phyloP scores from a whole-genome alignment of 2,888 invertebrate species.

The Serrognathus titanus region DNA sequence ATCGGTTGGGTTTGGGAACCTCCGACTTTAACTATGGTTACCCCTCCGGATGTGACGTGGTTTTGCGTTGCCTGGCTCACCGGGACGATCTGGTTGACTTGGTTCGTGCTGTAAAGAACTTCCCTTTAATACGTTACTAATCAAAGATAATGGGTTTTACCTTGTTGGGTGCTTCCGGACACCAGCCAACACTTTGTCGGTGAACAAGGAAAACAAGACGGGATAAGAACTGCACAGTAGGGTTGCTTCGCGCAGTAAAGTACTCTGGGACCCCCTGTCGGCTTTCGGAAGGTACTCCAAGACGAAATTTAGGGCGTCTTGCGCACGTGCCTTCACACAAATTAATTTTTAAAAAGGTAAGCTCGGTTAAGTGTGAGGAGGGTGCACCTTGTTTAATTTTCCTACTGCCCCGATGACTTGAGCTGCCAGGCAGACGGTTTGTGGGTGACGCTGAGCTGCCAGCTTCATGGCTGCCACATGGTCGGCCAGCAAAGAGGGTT shows the following conservation, averaged over 20 bases:
- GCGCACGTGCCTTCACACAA: constrained; percentile 65
- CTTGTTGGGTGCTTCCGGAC: constrained; percentile 60
- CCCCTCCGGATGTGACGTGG: constrained; percentile 70
- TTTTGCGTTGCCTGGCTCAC: constrained; percentile 30
- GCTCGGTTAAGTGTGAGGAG: not conserved
- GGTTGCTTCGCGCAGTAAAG: constrained; percentile 76
- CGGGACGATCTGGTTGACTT: constrained; percentile 32
- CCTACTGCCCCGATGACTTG: constrained; percentile 69
- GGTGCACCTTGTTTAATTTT: constrained; percentile 62
- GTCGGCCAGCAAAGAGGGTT: constrained; percentile 67
- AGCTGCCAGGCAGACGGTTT: constrained; percentile 64
- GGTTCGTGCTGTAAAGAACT: constrained; percentile 38
- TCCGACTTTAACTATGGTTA: constrained; percentile 77
- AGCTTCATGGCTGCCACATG: constrained; percentile 67
- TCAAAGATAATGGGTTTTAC: constrained; percentile 24
- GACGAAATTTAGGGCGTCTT: constrained; percentile 78
- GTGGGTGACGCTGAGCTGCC: constrained; percentile 64
- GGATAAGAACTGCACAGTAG: constrained; percentile 78
- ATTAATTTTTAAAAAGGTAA: constrained; percentile 1
- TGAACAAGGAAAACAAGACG: constrained; percentile 75
- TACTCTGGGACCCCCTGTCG: constrained; percentile 70
- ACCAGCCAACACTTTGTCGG: constrained; percentile 73
- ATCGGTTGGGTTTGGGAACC: constrained; percentile 39
- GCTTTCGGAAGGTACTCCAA: constrained; percentile 69
- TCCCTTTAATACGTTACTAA: too few species aligned